Evolutionary conservation across 2,797 vertebrate genomes (phyloP), one percentile per base, ranked within the genome.

Genomic region (Scolopax bukidnonensis): DNA sequence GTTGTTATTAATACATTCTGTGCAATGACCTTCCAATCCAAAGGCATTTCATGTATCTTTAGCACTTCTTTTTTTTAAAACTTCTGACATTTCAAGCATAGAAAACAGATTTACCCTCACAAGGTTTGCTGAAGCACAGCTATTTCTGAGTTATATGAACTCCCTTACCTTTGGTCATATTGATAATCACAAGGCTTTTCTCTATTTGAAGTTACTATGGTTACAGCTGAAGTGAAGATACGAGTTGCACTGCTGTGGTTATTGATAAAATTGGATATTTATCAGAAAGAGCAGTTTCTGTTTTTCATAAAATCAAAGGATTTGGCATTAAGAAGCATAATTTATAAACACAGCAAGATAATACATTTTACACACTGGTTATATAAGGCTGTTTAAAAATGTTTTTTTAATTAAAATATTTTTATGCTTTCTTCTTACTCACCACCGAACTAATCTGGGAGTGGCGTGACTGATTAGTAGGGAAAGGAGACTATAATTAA

Each of bases 141-240:
- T 96, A 16, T 97, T 97, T 88, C 88, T 91, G 90, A 97, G 87
- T 91, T 82, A 11, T 36, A 27, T 89, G 94, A 97, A 93, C 95
- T 89, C 38, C 50, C 80, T 93, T 97, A 93, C 97, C 94, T 97
- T 93, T 96, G 96, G 97, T 96, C 71, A 21, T 93, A 84, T 38
- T 87, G 94, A 93, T 96, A 97, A 97, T 95, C 93, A 36, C 63
- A 96, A 94, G 86, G 86, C 85, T 95, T 77, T 97, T 96, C 96
- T 96, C 97, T 93, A 83, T 97, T 97, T 96, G 89, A 90, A 82
- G 98, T 98, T 98, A 93, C 97, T 95, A 98, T 98, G 97, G 98
- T 98, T 97, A 98, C 98, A 23, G 74, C 92, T 84, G 84, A 97
- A 94, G 36, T 50, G 84, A 69, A 95, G 94, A 90, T 97, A 89